Evolutionary conservation across 2,797 vertebrate species (phyloP).

Genomic region (Chaenodraco wilsoni): DNA sequence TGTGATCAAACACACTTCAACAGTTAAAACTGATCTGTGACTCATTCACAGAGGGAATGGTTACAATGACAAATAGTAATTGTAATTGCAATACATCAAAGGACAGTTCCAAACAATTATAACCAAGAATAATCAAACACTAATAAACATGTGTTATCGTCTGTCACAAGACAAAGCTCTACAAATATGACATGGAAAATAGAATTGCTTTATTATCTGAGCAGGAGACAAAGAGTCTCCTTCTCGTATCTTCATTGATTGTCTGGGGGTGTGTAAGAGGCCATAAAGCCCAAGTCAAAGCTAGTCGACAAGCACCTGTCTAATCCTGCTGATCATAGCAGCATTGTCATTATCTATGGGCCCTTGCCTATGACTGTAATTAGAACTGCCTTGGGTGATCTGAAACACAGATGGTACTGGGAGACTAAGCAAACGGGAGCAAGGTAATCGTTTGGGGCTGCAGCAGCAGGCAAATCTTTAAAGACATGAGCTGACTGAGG

Average conservation of each 20-base stretch:
- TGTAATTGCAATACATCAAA: background rate
- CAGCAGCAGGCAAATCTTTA: slow-evolving; percentile 70
- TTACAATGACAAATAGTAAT: background rate
- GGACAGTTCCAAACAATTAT: background rate
- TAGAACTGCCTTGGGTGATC: slow-evolving; percentile 75
- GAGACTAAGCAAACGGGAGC: slow-evolving; percentile 71
- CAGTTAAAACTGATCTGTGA: background rate
- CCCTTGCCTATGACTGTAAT: slow-evolving; percentile 76
- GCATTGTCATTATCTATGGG: slow-evolving; percentile 78
- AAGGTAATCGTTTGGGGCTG: slow-evolving; percentile 71
- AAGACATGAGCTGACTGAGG: slow-evolving; percentile 65
- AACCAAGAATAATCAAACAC: background rate
- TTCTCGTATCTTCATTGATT: slow-evolving; percentile 59
- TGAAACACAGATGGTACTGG: slow-evolving; percentile 82
- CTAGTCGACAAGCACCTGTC: slow-evolving; percentile 74
- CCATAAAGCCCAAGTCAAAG: slow-evolving; percentile 70
- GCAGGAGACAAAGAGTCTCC: slow-evolving; percentile 47
- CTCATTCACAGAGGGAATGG: background rate
- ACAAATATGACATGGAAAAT: background rate
- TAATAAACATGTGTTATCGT: background rate
- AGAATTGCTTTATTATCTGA: slow-evolving; percentile 29
- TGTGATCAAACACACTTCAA: background rate
- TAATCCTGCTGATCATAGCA: slow-evolving; percentile 84
- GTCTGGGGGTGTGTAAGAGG: slow-evolving; percentile 48
- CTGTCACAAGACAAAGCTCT: background rate